Evolutionary conservation across 2,797 vertebrate species (phyloP).

Genomic region (Oryzias sinensis): DNA sequence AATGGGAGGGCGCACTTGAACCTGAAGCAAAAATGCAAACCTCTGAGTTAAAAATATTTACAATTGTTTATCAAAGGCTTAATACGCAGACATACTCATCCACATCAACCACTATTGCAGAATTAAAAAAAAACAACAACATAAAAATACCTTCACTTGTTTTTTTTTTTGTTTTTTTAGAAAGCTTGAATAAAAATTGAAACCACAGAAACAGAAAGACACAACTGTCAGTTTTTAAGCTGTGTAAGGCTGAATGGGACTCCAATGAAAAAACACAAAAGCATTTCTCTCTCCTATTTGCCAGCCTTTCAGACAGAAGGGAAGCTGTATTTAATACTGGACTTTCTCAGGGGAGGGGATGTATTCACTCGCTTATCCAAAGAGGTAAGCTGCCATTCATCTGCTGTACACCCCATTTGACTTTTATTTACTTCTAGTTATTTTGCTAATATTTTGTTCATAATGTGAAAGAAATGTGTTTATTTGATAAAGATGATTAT

Average conservation of each 20-base stretch:
- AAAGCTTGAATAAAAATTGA: neutral
- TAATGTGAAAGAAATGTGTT: slow-evolving; percentile 7
- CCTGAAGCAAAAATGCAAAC: no score
- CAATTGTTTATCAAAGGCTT: no score
- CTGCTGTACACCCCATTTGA: slow-evolving; percentile 13
- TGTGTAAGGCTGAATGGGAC: slow-evolving; percentile 1
- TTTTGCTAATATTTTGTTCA: neutral
- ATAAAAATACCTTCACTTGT: no score
- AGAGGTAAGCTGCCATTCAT: slow-evolving; percentile 86
- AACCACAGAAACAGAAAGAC: neutral
- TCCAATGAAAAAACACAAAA: neutral
- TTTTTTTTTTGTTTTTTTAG: no score
- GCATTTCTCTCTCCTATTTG: slow-evolving; percentile 22
- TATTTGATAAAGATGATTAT: no score
- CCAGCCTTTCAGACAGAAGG: slow-evolving; percentile 99
- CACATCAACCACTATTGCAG: no score
- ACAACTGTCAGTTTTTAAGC: slow-evolving; percentile 1
- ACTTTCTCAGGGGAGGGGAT: slow-evolving; percentile 99
- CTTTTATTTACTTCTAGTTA: slow-evolving; percentile 2
- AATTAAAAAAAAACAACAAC: no score
- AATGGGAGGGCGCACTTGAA: no score
- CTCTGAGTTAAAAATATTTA: no score
- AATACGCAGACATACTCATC: no score
- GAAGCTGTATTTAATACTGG: slow-evolving; percentile 99
- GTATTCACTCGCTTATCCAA: slow-evolving; percentile 99